Base-by-base conservation (phyloP, 2,888 invertebrate species). In the Lasioglossum marginatum region DNA sequence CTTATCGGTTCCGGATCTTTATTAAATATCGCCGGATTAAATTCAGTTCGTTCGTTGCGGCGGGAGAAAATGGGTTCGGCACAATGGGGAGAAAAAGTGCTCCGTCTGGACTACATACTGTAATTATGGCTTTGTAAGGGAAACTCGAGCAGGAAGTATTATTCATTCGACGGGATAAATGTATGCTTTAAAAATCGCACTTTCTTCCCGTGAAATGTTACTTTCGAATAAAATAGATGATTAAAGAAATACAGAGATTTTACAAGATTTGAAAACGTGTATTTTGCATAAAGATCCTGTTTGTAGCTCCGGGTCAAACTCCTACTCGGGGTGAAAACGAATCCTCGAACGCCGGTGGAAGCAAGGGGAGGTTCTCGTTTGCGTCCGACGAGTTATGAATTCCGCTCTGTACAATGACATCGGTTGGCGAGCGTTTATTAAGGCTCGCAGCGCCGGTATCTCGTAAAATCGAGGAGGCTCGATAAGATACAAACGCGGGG, bases 321-420 rank as follows among this genome's bases (percentile, higher is more conserved):
- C 8, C 6, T 2, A 1, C 3, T n/a, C 52, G 10, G n/a, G n/a
- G n/a, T n/a, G 12, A n/a, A 12, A 57, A 57, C 57, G n/a, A n/a
- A 57, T 57, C 57, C n/a, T n/a, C n/a, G 57, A n/a, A n/a, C 57
- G 57, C 12, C n/a, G 4, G 57, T 31, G 16, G 16, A 5, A 63
- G 31, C 6, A 63, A 31, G 19, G 16, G 63, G 23, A 37, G 16
- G 10, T 19, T 16, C 43, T 10, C 66, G 40, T 63, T 34, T 31
- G 45, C 8, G 66, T 45, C 79, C 73, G 77, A 73, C 79, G 76
- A 83, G 73, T 85, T 85, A 83, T 83, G 83, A 77, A 79, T 83
- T 76, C 83, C 83, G 71, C n/a, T 37, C 23, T 23, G 27, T 74
- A 60, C 60, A 63, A 34, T 34, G 52, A 66, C 48, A 78, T 40